A percentile compares a stretch with the other conserved stretches of the same genome.
Conservation (phyloP, 2,113 vertebrate genomes). For the Varanus komodoensis region DNA sequence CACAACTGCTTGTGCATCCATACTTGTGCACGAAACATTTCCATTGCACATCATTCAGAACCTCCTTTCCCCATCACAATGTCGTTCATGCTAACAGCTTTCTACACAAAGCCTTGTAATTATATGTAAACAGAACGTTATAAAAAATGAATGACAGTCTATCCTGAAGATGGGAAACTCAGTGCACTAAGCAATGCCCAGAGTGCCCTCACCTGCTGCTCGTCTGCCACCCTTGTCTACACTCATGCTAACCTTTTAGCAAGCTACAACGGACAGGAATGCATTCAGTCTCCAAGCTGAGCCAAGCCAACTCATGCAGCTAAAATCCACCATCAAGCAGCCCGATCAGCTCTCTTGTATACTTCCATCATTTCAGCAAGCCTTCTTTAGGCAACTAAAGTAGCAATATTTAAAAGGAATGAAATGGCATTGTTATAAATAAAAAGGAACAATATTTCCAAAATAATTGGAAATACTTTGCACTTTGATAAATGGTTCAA, state of each 20-base stretch:
- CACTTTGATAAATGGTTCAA: slow-evolving; percentile 44
- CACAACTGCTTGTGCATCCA: too few relatives aligned
- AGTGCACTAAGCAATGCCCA: neutral
- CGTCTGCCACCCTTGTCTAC: neutral
- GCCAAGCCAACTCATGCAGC: neutral
- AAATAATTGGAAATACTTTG: slow-evolving; percentile 59
- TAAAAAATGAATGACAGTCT: neutral
- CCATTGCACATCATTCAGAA: too few relatives aligned
- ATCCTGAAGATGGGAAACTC: neutral
- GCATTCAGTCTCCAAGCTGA: neutral
- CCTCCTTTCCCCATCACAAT: too few relatives aligned
- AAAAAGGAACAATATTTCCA: slow-evolving; percentile 60
- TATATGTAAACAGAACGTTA: neutral
- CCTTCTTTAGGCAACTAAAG: slow-evolving; percentile 24
- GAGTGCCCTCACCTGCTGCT: neutral
- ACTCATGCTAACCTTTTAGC: neutral
- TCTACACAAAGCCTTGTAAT: too few relatives aligned
- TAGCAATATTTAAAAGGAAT: slow-evolving; percentile 52
- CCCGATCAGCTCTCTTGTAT: neutral
- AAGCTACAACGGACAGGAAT: neutral
- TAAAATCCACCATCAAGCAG: neutral
- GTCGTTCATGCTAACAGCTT: neutral
- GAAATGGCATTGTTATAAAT: slow-evolving; percentile 43
- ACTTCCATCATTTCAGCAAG: slow-evolving; percentile 2
- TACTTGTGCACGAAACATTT: too few relatives aligned